Evolutionary conservation across 2,113 vertebrate species (phyloP).

Genomic region (Chauna torquata): DNA sequence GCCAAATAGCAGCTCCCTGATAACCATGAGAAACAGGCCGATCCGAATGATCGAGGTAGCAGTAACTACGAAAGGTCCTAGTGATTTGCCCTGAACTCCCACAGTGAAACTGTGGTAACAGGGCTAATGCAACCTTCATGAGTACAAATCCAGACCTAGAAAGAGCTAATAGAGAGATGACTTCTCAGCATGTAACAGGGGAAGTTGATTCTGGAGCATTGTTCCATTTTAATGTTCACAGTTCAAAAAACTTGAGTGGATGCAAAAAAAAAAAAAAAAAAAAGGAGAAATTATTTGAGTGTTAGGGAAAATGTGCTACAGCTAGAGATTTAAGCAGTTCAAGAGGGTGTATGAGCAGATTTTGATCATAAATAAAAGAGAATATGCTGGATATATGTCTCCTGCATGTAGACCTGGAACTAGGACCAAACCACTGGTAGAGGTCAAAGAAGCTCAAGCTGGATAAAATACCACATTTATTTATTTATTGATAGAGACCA

Average conservation of each 20-base stretch:
- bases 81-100: neutral
- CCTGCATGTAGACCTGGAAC: neutral
- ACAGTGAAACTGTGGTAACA: neutral
- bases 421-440: neutral
- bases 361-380: neutral
- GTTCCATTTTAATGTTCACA: neutral
- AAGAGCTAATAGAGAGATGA: neutral
- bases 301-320: neutral
- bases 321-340: neutral
- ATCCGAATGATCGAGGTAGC: neutral
- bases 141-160: neutral
- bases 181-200: neutral
- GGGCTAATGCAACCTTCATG: neutral
- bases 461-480: neutral
- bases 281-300: neutral
- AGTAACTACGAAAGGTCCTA: neutral
- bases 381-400: neutral
- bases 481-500: neutral
- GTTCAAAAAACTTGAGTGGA: neutral
- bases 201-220: neutral
- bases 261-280: neutral
- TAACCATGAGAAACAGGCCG: neutral
- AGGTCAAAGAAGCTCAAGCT: neutral
- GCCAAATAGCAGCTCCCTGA: neutral
- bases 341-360: neutral